Conservation (phyloP, 2,888 invertebrate species). For the Hydropsyche betteni region DNA sequence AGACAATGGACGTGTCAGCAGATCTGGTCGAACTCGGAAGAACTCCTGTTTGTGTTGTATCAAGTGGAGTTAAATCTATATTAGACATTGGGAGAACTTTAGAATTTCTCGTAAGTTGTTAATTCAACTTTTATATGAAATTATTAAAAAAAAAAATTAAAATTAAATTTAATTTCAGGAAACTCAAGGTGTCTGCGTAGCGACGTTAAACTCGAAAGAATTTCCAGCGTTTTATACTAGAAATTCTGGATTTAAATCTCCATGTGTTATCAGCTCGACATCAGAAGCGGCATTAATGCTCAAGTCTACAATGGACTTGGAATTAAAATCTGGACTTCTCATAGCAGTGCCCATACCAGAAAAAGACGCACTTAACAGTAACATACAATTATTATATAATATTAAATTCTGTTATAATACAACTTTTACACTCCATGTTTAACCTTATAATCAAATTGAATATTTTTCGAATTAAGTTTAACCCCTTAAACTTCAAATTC, state of each 20-base stretch:
- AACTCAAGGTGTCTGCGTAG: conserved; percentile 93
- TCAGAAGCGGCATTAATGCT: conserved; percentile 79
- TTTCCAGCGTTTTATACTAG: conserved; percentile 96
- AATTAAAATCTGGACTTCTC: conserved; percentile 77
- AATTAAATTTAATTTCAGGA: conserved; percentile 68
- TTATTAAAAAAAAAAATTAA: conserved; percentile 46
- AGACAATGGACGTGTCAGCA: conserved; percentile 92
- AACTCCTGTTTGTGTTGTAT: conserved; percentile 89
- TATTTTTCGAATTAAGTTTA: too few species aligned
- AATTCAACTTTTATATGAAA: conserved; percentile 31
- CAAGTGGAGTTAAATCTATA: conserved; percentile 97
- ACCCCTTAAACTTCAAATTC: too few species aligned
- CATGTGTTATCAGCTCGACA: conserved; percentile 72
- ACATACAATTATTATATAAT: conserved; percentile 30
- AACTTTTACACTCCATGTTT: too few species aligned
- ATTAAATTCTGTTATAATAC: too few species aligned
- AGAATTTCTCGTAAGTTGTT: conserved; percentile 81
- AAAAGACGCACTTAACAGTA: conserved; percentile 70
- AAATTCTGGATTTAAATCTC: conserved; percentile 76
- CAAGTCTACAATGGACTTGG: conserved; percentile 64
- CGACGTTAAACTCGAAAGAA: conserved; percentile 74
- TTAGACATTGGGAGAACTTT: conserved; percentile 93
- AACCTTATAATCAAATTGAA: too few species aligned
- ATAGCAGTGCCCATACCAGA: conserved; percentile 92
- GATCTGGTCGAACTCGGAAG: conserved; percentile 91